Evolutionary conservation across 1,140 invertebrate genomes (phyloP).

Genomic region (Antheraea pernyi): DNA sequence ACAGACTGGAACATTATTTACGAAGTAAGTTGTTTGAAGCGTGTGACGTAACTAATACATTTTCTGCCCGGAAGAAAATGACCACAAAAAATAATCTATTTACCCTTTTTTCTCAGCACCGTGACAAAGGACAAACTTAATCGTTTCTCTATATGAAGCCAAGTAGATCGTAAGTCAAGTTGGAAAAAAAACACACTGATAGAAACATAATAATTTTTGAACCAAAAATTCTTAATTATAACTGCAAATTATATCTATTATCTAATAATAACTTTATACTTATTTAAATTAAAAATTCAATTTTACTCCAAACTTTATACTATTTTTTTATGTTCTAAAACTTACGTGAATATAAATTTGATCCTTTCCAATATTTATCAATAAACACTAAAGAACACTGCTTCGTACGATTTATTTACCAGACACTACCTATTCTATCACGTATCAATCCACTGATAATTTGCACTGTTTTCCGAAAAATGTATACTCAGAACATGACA

Average conservation of each 20-base stretch:
- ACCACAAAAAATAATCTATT: background rate
- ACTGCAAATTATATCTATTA: too few relatives aligned
- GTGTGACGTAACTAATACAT: background rate
- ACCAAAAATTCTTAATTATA: too few relatives aligned
- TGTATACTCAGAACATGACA: background rate
- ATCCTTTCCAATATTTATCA: background rate
- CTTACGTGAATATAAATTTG: background rate
- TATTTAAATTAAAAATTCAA: background rate
- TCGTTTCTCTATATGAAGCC: too few relatives aligned
- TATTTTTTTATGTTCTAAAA: background rate
- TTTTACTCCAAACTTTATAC: background rate
- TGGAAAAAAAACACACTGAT: too few relatives aligned
- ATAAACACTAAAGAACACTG: background rate
- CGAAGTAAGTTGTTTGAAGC: background rate
- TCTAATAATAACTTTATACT: too few relatives aligned
- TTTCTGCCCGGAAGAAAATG: background rate
- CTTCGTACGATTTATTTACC: background rate
- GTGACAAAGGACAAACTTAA: background rate
- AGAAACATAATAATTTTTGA: too few relatives aligned
- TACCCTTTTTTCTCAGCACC: background rate
- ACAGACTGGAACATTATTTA: background rate
- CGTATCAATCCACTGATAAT: background rate
- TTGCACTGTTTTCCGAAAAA: background rate
- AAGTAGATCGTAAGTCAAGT: too few relatives aligned
- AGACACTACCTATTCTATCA: background rate